Base-by-base conservation (phyloP, 2,797 vertebrate genomes). In the Periophthalmus magnuspinnatus region DNA sequence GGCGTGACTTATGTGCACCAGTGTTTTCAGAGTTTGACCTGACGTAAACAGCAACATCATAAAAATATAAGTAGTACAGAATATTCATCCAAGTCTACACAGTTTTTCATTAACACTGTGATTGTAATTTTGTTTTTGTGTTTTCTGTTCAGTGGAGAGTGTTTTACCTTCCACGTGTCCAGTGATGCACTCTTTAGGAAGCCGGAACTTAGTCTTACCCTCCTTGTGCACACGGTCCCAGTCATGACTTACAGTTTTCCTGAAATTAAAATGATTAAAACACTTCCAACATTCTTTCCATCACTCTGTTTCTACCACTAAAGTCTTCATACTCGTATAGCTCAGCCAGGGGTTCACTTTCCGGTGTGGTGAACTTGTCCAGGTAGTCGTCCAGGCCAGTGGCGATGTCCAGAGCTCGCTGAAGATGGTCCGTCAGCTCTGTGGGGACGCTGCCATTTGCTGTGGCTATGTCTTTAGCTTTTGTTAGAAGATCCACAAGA, bases 151-250 rank as follows among this genome's bases (percentile, higher is more conserved):
- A 22, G 21, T 55, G 10, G 9, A 22, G 9, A 28, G 14, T 28
- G 24, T 33, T 65, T 48, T 19, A 92, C 91, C 91, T 89, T 93
- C 93, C 47, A 92, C 86, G 0, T 89, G 92, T 71, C 92, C 92
- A 32, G 91, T 93, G 79, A 93, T 92, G 80, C 91, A 94, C 68
- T 93, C 89, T 36, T 91, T 88, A 13, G 91, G 92, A 78, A 94
- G 91, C 5, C 70, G 78, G 65, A 87, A 90, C 59, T 70, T 70
- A 7, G 91, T 93, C 72, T 90, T 91, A 0, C 90, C 91, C 1
- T 92, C 88, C 38, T 90, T 71, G 64, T 90, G 75, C 11, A 89
- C 87, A 68, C 81, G 81, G 65, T 91, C 85, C 92, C 92, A 93
- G 77, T 92, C 88, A 64, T 93, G 89, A 68, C 81, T 82, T 63